Evolutionary conservation across 2,797 vertebrate species (phyloP), one percentile per base, ranked within the genome.

Genomic region (Gastrophryne carolinensis): DNA sequence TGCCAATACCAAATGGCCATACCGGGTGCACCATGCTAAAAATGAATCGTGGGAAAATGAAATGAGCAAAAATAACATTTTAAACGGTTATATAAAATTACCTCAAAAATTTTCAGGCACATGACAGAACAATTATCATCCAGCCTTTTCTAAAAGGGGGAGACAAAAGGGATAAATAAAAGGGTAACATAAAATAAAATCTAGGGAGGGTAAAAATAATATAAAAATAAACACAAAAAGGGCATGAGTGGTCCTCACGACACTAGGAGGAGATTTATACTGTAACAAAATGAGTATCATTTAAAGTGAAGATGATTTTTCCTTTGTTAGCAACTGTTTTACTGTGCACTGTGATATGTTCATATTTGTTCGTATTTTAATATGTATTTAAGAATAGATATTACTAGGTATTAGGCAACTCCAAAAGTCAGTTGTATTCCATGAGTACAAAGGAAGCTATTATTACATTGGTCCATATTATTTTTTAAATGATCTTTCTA

Each of bases 81-180:
- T 19, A 70, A 13, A 53, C 56, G 67, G 57, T 37, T 15, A 49
- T 64, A 75, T 32, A 80, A 72, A 67, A 67, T 80, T 81, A 79
- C 61, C 73, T 73, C 62, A 78, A 73, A 79, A 72, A 61, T 70
- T 80, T 71, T 72, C 80, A 79, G 52, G 68, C 61, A 79, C 47
- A 74, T 72, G 78, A 47, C 72, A 72, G 79, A 72, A 73, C 21
- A 49, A 78, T 80, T 76, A 73, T 72, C 81, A 81, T 53, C 79
- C 77, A 80, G 71, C 78, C 80, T 79, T 83, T 79, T 75, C 63
- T 71, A 75, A 37, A 56, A 77, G 57, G 24, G 34, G 35, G 75
- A 81, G 81, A 62, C 3, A 61, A 75, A 81, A 63, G 71, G 0
- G 8, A 23, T 53, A 78, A 81, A 81, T 37, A 68, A 75, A 81